Base-by-base conservation (phyloP, 2,113 vertebrate genomes). In the Coptodon rendalli region DNA sequence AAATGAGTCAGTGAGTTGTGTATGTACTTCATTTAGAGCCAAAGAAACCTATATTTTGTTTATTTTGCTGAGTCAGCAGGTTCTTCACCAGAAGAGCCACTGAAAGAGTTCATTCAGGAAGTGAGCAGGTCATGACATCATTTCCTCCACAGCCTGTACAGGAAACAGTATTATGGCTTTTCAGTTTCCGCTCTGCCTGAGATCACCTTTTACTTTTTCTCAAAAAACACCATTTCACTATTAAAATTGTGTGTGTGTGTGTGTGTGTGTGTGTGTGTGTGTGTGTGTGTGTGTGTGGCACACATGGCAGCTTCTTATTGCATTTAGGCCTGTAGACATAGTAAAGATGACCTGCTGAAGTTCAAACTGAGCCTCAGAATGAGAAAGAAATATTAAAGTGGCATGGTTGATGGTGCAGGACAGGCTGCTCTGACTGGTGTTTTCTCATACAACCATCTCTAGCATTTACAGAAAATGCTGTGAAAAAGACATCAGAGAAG, bases 71-170 rank as follows among this genome's bases (percentile, higher is more conserved):
- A 90, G 82, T 90, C 86, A 84, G 90, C 83, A 88, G 81, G 78
- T 71, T 56, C 43, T 85, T 45, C 81, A 91, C 82, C 86, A 89
- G 71, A 84, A 87, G 79, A 76, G 81, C 84, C 90, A 89, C 94
- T 92, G 61, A 93, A 93, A 94, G 91, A 96, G 95, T 96, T 95
- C 87, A 96, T 96, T 96, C 95, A 97, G 96, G 96, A 97, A 95
- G 94, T 94, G 89, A 93, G 61, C 84, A 91, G 95, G 96, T 96
- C 96, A 93, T 95, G 95, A 96, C 96, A 96, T 96, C 84, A 97
- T 92, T 96, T 97, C 96, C 96, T 95, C 34, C 89, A 43, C 85
- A 82, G 91, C 86, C 87, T 94, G 94, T 92, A 84, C 94, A 96
- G 95, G 95, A 96, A 95, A 89, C 83, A 87, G 48, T 81, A 93